These are phyloP conservation scores for Alfaro cultratus DNA, from an alignment of 2,797 vertebrate genomes.

Conservation along the genomic window DNA sequence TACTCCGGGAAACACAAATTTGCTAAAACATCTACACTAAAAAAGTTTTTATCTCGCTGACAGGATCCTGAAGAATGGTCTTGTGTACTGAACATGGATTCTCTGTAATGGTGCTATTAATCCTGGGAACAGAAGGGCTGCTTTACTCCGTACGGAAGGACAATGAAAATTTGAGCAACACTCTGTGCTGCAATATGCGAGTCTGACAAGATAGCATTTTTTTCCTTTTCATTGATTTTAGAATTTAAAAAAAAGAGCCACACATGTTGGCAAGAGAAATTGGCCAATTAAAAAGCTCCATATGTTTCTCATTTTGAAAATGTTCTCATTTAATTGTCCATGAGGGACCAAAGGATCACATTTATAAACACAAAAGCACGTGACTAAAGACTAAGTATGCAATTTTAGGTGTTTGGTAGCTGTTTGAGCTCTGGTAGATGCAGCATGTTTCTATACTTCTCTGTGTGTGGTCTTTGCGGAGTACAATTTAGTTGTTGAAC, in stretches of 20 bases:
- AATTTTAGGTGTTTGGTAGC: constrained; percentile 5
- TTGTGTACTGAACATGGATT: constrained; percentile 72
- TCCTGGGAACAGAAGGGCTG: constrained; percentile 80
- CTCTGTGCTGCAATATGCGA: constrained; percentile 68
- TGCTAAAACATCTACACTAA: constrained; percentile 29
- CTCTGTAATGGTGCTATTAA: constrained; percentile 81
- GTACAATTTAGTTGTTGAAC: constrained; percentile 24
- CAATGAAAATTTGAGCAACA: constrained; percentile 68
- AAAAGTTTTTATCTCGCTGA: constrained; percentile 48
- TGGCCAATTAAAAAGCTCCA: constrained; percentile 83
- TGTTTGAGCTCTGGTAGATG: background rate
- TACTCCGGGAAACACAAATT: constrained; percentile 56
- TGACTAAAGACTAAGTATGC: constrained; percentile 33
- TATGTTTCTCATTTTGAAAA: constrained; percentile 84
- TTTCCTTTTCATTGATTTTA: constrained; percentile 63
- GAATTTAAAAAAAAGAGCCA: constrained; percentile 61
- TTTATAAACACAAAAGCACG: constrained; percentile 43
- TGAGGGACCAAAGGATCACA: constrained; percentile 68
- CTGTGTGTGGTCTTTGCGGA: constrained; percentile 27
- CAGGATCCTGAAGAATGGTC: constrained; percentile 54
- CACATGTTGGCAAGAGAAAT: constrained; percentile 82
- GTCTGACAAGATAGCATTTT: constrained; percentile 61
- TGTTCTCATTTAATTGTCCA: constrained; percentile 81
- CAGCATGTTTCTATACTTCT: constrained; percentile 17
- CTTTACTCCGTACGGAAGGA: constrained; percentile 73